phyloP scores from a whole-genome alignment of 2,888 invertebrate species.

The Caenorhabditis japonica region DNA sequence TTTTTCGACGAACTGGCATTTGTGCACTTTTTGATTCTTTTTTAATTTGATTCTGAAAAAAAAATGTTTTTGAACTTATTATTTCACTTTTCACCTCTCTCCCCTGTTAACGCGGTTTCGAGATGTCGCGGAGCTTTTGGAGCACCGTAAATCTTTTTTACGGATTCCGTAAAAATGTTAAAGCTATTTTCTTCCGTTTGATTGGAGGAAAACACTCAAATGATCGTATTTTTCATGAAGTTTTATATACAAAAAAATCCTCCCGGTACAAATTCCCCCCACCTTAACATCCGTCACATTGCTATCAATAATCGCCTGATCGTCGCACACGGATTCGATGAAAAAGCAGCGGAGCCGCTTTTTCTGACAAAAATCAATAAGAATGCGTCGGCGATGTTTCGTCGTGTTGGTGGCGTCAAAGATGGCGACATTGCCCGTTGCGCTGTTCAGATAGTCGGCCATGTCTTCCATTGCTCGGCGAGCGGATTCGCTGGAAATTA shows the following conservation, averaged over 20 bases:
- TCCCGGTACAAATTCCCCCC: background rate
- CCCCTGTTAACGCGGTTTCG: too few relatives aligned
- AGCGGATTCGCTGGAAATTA: slow-evolving; percentile 85
- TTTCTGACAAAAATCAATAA: slow-evolving; percentile 61
- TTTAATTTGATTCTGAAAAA: too few relatives aligned
- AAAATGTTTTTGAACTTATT: too few relatives aligned
- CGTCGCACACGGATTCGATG: slow-evolving; percentile 96
- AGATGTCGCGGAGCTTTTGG: too few relatives aligned
- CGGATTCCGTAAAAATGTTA: background rate
- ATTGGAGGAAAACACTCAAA: background rate
- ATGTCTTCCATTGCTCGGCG: slow-evolving; percentile 93
- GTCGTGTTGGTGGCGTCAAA: slow-evolving; percentile 99
- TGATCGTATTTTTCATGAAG: too few relatives aligned
- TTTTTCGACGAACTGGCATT: too few relatives aligned
- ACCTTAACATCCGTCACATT: slow-evolving; percentile 85
- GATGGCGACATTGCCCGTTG: slow-evolving; percentile 90
- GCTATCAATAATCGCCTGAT: slow-evolving; percentile 93
- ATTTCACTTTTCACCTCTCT: too few relatives aligned
- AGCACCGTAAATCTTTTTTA: too few relatives aligned
- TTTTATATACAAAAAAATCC: background rate
- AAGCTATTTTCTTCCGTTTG: background rate
- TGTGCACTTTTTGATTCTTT: too few relatives aligned
- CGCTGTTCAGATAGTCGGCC: slow-evolving; percentile 84
- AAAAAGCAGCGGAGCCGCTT: slow-evolving; percentile 90
- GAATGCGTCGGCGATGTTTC: slow-evolving; percentile 75